A percentile compares a stretch with the other conserved stretches of the same genome.
These are phyloP conservation scores for Rhagoletis pomonella DNA, from an alignment of 1,140 invertebrate species.

Conservation along the genomic window DNA sequence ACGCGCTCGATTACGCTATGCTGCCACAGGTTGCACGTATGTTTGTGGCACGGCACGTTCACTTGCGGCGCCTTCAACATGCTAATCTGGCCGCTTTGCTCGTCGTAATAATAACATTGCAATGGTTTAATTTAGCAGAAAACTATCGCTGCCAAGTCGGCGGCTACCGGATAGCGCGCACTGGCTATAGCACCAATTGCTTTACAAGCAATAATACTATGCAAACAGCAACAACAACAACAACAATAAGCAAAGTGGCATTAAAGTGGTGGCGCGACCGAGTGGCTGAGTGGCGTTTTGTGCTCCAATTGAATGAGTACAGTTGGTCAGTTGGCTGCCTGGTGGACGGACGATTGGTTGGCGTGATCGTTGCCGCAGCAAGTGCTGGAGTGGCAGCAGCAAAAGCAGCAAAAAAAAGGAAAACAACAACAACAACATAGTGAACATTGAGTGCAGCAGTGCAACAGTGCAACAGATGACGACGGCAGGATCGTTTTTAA, in stretches of 20 bases:
- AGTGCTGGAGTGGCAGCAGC: neutral
- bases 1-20: neutral
- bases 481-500: constrained; percentile 45
- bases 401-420: neutral
- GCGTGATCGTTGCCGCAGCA: constrained; percentile 22
- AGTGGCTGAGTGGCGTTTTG: constrained; percentile 13
- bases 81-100: constrained; percentile 47
- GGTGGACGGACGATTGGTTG: neutral
- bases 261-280: neutral
- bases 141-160: constrained; percentile 40
- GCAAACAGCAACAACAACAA: neutral
- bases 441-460: constrained; percentile 1
- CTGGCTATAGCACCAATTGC: neutral
- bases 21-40: neutral
- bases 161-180: constrained; percentile 19
- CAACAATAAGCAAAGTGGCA: constrained; percentile 9
- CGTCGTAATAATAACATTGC: constrained; percentile 31
- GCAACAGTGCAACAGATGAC: too few species aligned
- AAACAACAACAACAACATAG: neutral
- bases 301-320: constrained; percentile 39
- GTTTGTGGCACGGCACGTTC: constrained; percentile 44
- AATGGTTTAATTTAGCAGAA: constrained; percentile 53
- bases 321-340: constrained; percentile 38
- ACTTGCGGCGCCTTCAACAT: constrained; percentile 43
- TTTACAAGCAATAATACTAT: neutral